Evolutionary conservation across 2,888 invertebrate genomes (phyloP), one percentile per base, ranked within the genome.

Genomic region (Nemurella pictetii): DNA sequence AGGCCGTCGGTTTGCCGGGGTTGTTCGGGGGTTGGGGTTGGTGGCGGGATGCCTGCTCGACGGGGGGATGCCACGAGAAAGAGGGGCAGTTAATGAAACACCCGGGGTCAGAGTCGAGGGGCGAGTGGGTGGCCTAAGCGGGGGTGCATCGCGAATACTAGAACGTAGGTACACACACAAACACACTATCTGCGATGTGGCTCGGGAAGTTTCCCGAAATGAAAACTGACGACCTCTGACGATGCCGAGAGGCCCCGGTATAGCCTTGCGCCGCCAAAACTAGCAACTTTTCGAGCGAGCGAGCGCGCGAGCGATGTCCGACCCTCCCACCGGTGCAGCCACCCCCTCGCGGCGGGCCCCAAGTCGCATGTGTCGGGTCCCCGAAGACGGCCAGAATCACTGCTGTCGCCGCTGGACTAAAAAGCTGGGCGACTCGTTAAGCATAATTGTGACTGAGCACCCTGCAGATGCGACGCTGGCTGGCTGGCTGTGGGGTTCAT

Each of bases 1-100:
- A 55, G 55, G 55, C 55, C 35, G 35, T 35, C 35, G 35, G 35
- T n/a, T n/a, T 35, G 55, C 2, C 20, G 55, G 55, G 15, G 15
- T 12, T 12, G 55, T 12, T 2, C 15, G 55, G 20, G 55, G 55
- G n/a, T n/a, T n/a, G n/a, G n/a, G n/a, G n/a, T n/a, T n/a, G n/a
- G n/a, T n/a, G n/a, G n/a, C n/a, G n/a, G n/a, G n/a, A n/a, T n/a
- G n/a, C n/a, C n/a, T n/a, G n/a, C n/a, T n/a, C n/a, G n/a, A n/a
- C n/a, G 5, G 55, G 12, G 55, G 55, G 55, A 20, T 55, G 55
- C 15, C 55, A 12, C 55, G 55, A 55, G 55, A 55, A 55, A 55
- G 72, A 29, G 82, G 29, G 82, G 82, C 82, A 82, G 82, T 82
- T 82, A 82, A 82, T 82, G 82, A 82, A 82, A 82, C 82, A 82